Conservation (phyloP, 64 coral and sea anemone species). For the Pachyseris speciosa region DNA sequence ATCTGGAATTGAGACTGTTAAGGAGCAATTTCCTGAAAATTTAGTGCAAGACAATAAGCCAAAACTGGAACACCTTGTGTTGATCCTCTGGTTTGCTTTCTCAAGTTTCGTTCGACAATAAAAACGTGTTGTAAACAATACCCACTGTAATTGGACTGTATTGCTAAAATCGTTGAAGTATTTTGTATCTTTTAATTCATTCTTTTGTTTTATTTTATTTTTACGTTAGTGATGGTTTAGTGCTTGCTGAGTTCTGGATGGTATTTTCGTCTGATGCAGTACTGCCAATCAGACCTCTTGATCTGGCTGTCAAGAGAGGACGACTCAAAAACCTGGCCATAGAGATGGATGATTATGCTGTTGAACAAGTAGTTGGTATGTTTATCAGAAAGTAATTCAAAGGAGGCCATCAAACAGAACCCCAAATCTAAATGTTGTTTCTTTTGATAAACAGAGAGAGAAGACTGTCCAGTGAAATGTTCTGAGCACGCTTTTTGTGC, state of each 20-base stretch:
- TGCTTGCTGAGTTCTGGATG: conserved; percentile 72
- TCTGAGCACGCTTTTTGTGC: conserved; percentile 65
- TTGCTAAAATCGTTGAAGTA: too few relatives aligned
- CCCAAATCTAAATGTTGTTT: not conserved
- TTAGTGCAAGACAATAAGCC: too few relatives aligned
- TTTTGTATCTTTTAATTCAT: too few relatives aligned
- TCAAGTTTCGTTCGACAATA: too few relatives aligned
- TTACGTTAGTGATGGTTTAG: conserved; percentile 69
- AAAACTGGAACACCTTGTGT: too few relatives aligned
- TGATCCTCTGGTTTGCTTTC: too few relatives aligned
- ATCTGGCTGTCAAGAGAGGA: conserved; percentile 78
- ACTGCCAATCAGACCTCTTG: conserved; percentile 68
- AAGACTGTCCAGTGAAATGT: conserved; percentile 80
- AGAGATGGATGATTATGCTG: conserved; percentile 74
- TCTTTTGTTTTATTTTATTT: not conserved
- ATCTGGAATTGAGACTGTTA: too few relatives aligned
- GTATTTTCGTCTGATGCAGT: conserved; percentile 63
- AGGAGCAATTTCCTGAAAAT: too few relatives aligned
- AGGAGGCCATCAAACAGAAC: not conserved
- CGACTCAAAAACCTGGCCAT: conserved; percentile 44
- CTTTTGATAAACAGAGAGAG: conserved; percentile 37
- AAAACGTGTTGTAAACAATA: too few relatives aligned
- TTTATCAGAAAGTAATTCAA: not conserved
- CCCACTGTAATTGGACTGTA: too few relatives aligned
- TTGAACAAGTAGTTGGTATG: conserved; percentile 77